Evolutionary conservation across 2,888 invertebrate species (phyloP).

Genomic region (Stenodera caucasica): DNA sequence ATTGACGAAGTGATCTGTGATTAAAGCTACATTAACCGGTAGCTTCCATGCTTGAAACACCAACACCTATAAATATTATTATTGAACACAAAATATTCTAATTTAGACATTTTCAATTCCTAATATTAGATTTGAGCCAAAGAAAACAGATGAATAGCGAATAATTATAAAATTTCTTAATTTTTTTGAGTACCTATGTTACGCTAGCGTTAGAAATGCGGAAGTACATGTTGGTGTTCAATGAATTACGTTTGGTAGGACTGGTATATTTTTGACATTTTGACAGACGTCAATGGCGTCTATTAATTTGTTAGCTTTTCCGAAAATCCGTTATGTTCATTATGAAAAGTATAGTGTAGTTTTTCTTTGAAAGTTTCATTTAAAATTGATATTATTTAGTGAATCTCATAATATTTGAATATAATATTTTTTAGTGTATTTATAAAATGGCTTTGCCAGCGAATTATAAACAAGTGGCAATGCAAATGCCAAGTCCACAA

Average conservation of each 20-base stretch:
- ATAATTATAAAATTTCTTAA: too few relatives aligned
- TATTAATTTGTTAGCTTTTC: background rate
- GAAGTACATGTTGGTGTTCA: background rate
- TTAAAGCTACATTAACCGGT: too few relatives aligned
- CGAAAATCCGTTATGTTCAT: background rate
- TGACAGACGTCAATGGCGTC: background rate
- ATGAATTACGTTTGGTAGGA: background rate
- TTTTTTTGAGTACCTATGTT: too few relatives aligned
- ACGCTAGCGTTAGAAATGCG: too few relatives aligned
- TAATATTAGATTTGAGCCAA: too few relatives aligned
- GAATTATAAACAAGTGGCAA: slow-evolving; percentile 83
- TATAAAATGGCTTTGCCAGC: slow-evolving; percentile 74
- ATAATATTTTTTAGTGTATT: slow-evolving; percentile 7
- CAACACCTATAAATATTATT: too few relatives aligned
- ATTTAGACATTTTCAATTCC: too few relatives aligned
- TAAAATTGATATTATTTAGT: slow-evolving; percentile 11
- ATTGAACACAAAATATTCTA: background rate
- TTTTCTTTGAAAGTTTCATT: slow-evolving; percentile 5
- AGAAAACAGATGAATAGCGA: too few relatives aligned
- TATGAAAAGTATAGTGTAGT: background rate
- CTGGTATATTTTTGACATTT: background rate
- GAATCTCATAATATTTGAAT: slow-evolving; percentile 12
- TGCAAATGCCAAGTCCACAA: slow-evolving; percentile 72
- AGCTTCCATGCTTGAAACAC: too few relatives aligned
- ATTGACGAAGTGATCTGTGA: too few relatives aligned